A percentile compares a stretch with the other conserved stretches of the same genome.
These are phyloP conservation scores for Mandrillus leucophaeus DNA, from an alignment of 2,113 vertebrate species.

Conservation along the genomic window DNA sequence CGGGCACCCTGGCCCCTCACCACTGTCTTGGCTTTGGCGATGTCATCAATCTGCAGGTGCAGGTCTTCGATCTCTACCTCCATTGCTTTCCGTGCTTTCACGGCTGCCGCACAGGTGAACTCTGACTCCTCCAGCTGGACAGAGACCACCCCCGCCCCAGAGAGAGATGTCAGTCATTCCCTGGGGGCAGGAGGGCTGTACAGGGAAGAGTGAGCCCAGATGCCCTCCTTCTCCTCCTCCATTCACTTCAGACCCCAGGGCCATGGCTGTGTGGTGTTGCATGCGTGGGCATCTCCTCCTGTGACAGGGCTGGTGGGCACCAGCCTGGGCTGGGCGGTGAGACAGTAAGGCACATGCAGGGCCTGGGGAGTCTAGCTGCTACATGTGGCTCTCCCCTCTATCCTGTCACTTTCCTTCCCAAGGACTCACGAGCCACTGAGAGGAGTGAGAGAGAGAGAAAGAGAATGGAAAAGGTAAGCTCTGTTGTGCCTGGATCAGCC, in stretches of 20 bases:
- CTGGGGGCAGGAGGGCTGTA: background rate
- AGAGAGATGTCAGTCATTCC: conserved; percentile 28
- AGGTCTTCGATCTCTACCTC: conserved; percentile 98
- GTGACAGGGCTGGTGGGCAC: background rate
- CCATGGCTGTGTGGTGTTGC: too few relatives aligned
- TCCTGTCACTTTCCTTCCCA: conserved; percentile 1
- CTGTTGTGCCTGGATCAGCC: background rate
- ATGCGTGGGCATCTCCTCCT: background rate
- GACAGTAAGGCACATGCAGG: background rate
- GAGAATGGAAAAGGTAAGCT: background rate
- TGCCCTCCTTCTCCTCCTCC: background rate
- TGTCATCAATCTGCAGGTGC: conserved; percentile 97
- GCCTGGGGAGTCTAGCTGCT: background rate
- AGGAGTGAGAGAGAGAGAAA: background rate
- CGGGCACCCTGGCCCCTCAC: conserved; percentile 81
- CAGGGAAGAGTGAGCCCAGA: background rate
- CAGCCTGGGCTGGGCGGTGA: background rate
- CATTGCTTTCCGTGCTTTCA: conserved; percentile 97
- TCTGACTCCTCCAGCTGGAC: conserved; percentile 96
- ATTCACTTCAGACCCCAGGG: background rate
- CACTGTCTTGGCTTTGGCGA: conserved; percentile 92
- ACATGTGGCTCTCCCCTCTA: background rate
- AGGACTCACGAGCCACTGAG: background rate
- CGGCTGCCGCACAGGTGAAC: conserved; percentile 95
- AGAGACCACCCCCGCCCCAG: conserved; percentile 47